Conservation (phyloP, 1,140 invertebrate species). For the Calosoma granatense region DNA sequence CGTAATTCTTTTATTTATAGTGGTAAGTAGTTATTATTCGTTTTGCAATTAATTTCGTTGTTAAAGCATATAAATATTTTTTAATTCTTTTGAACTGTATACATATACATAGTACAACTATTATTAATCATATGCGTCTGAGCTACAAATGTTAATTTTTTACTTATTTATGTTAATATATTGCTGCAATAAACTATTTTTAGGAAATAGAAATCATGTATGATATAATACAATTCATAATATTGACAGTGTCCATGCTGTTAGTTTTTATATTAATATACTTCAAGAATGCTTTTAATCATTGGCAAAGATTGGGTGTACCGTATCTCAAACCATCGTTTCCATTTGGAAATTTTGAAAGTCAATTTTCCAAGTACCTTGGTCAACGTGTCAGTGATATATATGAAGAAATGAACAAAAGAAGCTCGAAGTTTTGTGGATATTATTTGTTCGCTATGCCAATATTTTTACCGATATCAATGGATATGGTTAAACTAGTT, state of each 20-base stretch:
- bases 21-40: no score
- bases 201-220: no score
- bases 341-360: constrained; percentile 25
- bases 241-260: neutral
- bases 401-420: constrained; percentile 20
- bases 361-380: constrained; percentile 16
- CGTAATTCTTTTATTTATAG: no score
- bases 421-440: constrained; percentile 24
- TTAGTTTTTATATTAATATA: constrained; percentile 9
- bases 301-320: constrained; percentile 24
- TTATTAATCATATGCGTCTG: no score
- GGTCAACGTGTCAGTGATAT: constrained; percentile 21
- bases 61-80: no score
- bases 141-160: no score
- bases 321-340: constrained; percentile 22
- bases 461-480: constrained; percentile 36
- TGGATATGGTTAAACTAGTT: constrained; percentile 38
- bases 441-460: constrained; percentile 34
- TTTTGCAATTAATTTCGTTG: no score
- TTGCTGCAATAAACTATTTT: no score
- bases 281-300: constrained; percentile 20
- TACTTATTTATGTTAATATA: no score
- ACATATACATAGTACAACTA: no score
- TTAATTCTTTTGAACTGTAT: no score
- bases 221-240: no score